phyloP scores from a whole-genome alignment of 2,797 vertebrate genomes.

The Protosalanx chinensis region DNA sequence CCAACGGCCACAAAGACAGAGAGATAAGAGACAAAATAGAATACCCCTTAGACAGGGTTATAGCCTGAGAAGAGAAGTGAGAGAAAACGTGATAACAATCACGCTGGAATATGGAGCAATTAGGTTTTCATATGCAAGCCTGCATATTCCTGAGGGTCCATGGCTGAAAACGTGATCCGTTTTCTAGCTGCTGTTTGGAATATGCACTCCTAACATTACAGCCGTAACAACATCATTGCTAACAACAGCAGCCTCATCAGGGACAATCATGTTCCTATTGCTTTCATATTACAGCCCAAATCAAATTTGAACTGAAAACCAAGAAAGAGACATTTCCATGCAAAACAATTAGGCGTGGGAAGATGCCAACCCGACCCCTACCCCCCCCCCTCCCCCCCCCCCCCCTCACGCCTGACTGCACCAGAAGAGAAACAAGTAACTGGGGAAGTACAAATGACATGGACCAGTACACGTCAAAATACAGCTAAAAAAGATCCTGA shows the following conservation, averaged over 20 bases:
- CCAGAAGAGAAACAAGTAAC: too few species aligned
- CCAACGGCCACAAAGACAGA: neutral
- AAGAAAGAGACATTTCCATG: slow-evolving; percentile 18
- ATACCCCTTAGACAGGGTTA: neutral
- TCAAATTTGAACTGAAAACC: slow-evolving; percentile 52
- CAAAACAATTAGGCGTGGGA: slow-evolving; percentile 2
- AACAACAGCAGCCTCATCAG: slow-evolving; percentile 42
- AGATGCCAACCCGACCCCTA: neutral
- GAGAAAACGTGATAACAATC: slow-evolving; percentile 32
- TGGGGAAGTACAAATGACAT: too few species aligned
- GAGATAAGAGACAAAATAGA: neutral
- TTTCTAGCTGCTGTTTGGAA: slow-evolving; percentile 33
- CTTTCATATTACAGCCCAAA: slow-evolving; percentile 27
- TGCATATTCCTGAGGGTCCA: slow-evolving; percentile 44
- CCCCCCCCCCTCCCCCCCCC: neutral
- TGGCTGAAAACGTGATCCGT: slow-evolving; percentile 44
- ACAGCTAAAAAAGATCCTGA: too few species aligned
- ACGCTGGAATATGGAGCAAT: slow-evolving; percentile 48
- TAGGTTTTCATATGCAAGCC: slow-evolving; percentile 54
- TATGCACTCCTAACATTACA: slow-evolving; percentile 54
- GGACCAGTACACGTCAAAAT: too few species aligned
- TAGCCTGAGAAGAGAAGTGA: neutral
- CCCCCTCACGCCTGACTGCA: too few species aligned
- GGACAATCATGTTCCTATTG: slow-evolving; percentile 44
- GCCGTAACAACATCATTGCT: slow-evolving; percentile 49